These are phyloP conservation scores for Parnassius mnemosyne DNA, from an alignment of 2,888 invertebrate genomes.

Conservation along the genomic window DNA sequence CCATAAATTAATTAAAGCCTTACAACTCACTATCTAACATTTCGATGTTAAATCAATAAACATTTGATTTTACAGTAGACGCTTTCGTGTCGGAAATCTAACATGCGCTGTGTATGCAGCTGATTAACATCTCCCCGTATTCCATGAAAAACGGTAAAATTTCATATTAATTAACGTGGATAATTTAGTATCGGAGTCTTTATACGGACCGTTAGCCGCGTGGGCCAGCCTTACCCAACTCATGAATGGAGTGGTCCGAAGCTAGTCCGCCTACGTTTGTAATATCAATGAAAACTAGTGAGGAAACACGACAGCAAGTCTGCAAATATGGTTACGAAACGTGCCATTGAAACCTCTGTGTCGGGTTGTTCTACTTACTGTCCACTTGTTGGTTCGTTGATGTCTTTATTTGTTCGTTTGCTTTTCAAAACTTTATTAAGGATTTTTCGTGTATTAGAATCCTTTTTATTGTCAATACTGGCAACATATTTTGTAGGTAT, in stretches of 20 bases:
- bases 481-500: too few species aligned
- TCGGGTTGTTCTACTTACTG: constrained; percentile 41
- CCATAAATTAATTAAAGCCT: constrained; percentile 10
- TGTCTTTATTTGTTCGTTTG: too few species aligned
- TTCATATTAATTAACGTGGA: constrained; percentile 65
- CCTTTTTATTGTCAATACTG: too few species aligned
- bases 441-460: too few species aligned
- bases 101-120: constrained; percentile 33
- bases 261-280: constrained; percentile 61
- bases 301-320: constrained; percentile 60
- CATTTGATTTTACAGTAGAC: constrained; percentile 5
- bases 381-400: constrained; percentile 12
- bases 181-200: constrained; percentile 56
- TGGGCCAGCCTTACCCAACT: constrained; percentile 69
- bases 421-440: too few species aligned
- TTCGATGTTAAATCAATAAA: constrained; percentile 22
- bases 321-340: constrained; percentile 62
- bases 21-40: not conserved
- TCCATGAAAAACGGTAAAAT: constrained; percentile 56
- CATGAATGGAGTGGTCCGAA: constrained; percentile 70
- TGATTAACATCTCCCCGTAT: constrained; percentile 52
- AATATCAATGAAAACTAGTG: constrained; percentile 70
- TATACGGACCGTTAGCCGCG: constrained; percentile 63
- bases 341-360: constrained; percentile 54
- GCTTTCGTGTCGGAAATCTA: not conserved